Percentiles rank a stretch among this genome's conserved stretches.
These are phyloP conservation scores for Melipona beecheii DNA, from an alignment of 2,888 invertebrate species.

Conservation along the genomic window DNA sequence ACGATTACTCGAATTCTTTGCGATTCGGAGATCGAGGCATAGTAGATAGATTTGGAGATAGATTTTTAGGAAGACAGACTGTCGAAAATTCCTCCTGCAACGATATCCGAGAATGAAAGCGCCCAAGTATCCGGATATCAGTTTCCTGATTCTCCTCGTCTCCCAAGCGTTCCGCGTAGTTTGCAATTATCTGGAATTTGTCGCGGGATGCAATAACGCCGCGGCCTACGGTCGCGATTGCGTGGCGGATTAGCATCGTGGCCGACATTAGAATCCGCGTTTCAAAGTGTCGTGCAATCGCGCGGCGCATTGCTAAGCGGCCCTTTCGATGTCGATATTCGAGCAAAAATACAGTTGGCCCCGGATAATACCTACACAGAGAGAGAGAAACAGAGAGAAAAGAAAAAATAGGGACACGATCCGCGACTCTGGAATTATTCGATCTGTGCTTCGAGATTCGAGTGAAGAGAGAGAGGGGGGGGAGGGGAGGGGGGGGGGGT, in stretches of 20 bases:
- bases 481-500: neutral
- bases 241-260: neutral
- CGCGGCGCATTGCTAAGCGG: constrained; percentile 35
- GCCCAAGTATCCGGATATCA: neutral
- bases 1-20: neutral
- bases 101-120: neutral
- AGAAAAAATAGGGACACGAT: constrained; percentile 34
- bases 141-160: neutral
- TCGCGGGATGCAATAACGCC: neutral
- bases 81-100: neutral
- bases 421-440: constrained; percentile 58
- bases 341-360: constrained; percentile 35
- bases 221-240: neutral
- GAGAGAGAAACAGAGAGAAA: constrained; percentile 6
- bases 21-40: neutral
- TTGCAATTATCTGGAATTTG: constrained; percentile 18
- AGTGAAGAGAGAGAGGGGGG: constrained; percentile 15
- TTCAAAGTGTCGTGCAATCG: constrained; percentile 34
- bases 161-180: neutral
- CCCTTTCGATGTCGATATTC: constrained; percentile 9
- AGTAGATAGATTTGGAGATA: too few species aligned
- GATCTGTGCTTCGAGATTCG: constrained; percentile 55
- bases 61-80: neutral
- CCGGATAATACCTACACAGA: constrained; percentile 28
- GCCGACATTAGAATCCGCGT: constrained; percentile 10